These are phyloP conservation scores for Sebastes hopkinsi DNA, from an alignment of 2,797 vertebrate genomes.

Conservation along the genomic window DNA sequence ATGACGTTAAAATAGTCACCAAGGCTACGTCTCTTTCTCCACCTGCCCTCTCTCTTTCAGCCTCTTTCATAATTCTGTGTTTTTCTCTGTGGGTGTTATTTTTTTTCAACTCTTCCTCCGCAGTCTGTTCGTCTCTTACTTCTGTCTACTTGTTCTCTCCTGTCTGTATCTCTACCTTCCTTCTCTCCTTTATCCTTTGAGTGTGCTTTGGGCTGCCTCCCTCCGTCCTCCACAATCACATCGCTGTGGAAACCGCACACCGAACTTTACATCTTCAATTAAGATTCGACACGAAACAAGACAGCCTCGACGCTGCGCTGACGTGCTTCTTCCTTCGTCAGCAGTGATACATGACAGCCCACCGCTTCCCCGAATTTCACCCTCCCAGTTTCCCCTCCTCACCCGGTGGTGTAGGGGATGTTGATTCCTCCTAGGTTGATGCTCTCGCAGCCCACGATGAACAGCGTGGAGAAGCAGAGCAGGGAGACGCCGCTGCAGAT, in stretches of 20 bases:
- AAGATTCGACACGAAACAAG: background rate
- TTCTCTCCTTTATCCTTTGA: background rate
- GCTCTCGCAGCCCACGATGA: constrained; percentile 98
- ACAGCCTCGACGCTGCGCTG: background rate
- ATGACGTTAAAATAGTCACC: background rate
- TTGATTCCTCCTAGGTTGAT: constrained; percentile 99
- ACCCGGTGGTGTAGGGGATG: constrained; percentile 98
- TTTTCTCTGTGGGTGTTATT: background rate
- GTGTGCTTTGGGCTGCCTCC: background rate
- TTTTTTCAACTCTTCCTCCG: background rate
- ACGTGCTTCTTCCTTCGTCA: background rate
- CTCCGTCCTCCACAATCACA: constrained; percentile 1
- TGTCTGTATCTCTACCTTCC: background rate
- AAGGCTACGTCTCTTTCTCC: background rate
- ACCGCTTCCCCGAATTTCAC: background rate
- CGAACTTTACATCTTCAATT: background rate
- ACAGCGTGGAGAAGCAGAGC: constrained; percentile 98
- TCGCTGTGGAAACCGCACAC: background rate
- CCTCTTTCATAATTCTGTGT: background rate
- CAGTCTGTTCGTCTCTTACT: background rate
- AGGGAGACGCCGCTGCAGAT: constrained; percentile 98
- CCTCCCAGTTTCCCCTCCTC: constrained; percentile 34
- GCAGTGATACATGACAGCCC: background rate
- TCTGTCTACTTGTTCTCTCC: background rate
- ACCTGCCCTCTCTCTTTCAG: background rate